phyloP scores from a whole-genome alignment of 2,113 vertebrate genomes.

The Ctenodactylus gundi region DNA sequence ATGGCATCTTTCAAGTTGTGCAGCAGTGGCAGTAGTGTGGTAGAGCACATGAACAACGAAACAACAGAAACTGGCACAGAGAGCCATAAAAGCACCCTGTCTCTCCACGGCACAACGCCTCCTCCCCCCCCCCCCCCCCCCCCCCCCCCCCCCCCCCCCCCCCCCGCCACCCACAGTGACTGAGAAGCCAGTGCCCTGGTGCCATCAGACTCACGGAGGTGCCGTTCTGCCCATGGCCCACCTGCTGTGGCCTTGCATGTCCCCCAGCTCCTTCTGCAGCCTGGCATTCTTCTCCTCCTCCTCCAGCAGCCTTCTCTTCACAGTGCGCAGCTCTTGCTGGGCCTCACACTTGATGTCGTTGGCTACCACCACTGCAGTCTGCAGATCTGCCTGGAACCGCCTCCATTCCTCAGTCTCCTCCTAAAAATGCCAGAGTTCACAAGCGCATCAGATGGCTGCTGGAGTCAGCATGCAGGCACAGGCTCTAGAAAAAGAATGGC shows the following conservation, averaged over 20 bases:
- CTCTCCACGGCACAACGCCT: neutral
- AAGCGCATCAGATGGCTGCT: neutral
- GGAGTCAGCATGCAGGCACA: neutral
- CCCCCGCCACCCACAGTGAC: neutral
- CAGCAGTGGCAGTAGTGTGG: neutral
- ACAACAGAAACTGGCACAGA: neutral
- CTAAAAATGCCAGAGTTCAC: constrained; percentile 76
- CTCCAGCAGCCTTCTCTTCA: constrained; percentile 93
- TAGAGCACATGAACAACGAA: neutral
- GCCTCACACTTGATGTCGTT: constrained; percentile 99
- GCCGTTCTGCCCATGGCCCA: constrained; percentile 71
- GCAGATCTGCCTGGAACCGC: constrained; percentile 97
- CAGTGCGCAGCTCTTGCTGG: constrained; percentile 93
- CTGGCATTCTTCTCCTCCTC: constrained; percentile 91
- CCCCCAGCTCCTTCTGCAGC: constrained; percentile 92
- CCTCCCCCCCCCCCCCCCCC: too few species aligned
- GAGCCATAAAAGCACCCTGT: neutral
- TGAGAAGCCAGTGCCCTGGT: constrained; percentile 64
- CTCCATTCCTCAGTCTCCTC: constrained; percentile 97
- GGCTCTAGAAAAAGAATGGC: neutral
- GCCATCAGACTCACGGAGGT: constrained; percentile 40
- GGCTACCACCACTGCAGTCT: constrained; percentile 97
- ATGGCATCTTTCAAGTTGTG: too few species aligned
- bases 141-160: too few species aligned
- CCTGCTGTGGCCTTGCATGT: constrained; percentile 90